A percentile compares a stretch with the other conserved stretches of the same genome.
Evolutionary conservation across 2,113 vertebrate genomes (phyloP).

Genomic region (Helogale parvula): DNA sequence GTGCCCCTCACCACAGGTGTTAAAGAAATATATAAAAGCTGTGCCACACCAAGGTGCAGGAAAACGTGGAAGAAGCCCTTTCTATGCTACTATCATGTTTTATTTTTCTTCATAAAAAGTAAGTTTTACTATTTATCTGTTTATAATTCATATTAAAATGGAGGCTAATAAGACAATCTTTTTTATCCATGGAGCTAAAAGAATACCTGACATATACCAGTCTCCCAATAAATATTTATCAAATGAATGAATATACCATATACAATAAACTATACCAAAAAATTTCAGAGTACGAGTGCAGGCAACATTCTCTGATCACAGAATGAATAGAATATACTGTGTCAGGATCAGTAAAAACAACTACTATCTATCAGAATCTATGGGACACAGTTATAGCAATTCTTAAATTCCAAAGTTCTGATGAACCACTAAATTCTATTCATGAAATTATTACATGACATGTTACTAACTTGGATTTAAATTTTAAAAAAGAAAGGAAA

Average conservation of each 20-base stretch:
- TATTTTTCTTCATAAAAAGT: background rate
- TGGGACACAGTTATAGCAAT: background rate
- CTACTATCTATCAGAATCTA: background rate
- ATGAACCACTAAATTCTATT: too few relatives aligned
- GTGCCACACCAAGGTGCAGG: background rate
- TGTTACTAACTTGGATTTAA: too few relatives aligned
- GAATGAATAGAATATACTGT: background rate
- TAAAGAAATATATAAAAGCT: background rate
- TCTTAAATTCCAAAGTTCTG: background rate
- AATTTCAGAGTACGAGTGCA: background rate
- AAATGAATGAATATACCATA: background rate
- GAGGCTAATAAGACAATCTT: background rate
- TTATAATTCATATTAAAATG: background rate
- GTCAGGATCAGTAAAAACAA: conserved; percentile 26
- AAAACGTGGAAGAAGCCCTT: background rate
- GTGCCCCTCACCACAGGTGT: background rate
- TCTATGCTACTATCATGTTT: background rate
- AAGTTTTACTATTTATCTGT: background rate
- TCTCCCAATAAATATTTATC: background rate
- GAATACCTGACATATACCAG: background rate
- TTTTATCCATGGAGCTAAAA: background rate
- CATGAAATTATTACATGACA: too few relatives aligned
- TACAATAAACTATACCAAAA: background rate
- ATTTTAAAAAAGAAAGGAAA: too few relatives aligned
- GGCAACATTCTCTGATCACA: background rate